Evolutionary conservation across 92 coral and sea anemone species (phyloP).

Genomic region (Epizoanthus illoricatus): DNA sequence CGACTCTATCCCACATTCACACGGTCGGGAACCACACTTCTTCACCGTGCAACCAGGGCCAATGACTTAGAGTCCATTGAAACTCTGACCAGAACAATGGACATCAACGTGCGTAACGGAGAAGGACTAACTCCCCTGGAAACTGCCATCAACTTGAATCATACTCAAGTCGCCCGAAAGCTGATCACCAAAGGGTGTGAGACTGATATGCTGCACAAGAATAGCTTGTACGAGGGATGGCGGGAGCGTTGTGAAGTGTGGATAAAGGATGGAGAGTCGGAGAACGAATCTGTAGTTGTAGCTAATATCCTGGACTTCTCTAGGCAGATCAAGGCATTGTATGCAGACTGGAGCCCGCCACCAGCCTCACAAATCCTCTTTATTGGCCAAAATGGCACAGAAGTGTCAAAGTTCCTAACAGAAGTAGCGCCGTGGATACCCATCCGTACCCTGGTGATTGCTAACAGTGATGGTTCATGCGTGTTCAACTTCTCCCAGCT

Average conservation of each 20-base stretch:
- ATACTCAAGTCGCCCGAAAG: constrained; percentile 54
- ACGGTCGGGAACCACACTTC: constrained; percentile 67
- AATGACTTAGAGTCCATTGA: constrained; percentile 76
- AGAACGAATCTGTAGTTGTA: constrained; percentile 57
- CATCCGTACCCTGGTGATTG: constrained; percentile 58
- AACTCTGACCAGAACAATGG: constrained; percentile 67
- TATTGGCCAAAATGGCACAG: constrained; percentile 80
- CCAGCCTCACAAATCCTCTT: constrained; percentile 58
- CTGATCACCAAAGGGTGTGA: constrained; percentile 71
- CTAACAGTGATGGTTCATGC: constrained; percentile 65
- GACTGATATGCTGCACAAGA: constrained; percentile 43
- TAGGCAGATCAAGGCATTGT: constrained; percentile 65
- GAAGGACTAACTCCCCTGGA: constrained; percentile 65
- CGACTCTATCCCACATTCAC: constrained; percentile 66
- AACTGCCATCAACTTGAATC: constrained; percentile 55
- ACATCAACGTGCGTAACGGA: constrained; percentile 70
- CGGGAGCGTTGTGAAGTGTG: constrained; percentile 77
- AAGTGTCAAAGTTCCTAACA: constrained; percentile 68
- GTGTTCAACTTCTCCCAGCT: constrained; percentile 67
- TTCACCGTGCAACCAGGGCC: constrained; percentile 77
- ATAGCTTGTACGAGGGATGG: constrained; percentile 52
- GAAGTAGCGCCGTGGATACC: constrained; percentile 73
- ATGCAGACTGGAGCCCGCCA: constrained; percentile 65
- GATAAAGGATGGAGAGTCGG: constrained; percentile 58
- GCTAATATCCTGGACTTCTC: constrained; percentile 61